phyloP scores from a whole-genome alignment of 2,888 invertebrate genomes.

The Apamea monoglypha region DNA sequence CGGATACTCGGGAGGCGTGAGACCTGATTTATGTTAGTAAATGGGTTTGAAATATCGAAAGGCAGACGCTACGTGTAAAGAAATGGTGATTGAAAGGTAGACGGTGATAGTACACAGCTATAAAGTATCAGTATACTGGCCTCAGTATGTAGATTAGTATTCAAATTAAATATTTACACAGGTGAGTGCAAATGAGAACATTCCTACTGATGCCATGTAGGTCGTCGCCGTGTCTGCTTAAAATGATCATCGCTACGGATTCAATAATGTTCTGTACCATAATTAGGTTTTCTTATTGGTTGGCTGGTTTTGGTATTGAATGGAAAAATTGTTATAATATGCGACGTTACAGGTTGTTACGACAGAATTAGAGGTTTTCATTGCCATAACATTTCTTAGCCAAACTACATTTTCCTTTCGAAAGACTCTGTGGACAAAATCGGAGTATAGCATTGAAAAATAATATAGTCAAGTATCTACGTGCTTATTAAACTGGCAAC shows the following conservation, averaged over 20 bases:
- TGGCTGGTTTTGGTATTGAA: neutral
- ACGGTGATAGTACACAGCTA: neutral
- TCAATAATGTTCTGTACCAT: neutral
- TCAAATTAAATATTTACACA: constrained; percentile 39
- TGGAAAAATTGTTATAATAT: neutral
- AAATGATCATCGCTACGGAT: neutral
- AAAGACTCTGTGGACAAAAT: neutral
- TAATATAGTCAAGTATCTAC: neutral
- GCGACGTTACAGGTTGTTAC: neutral
- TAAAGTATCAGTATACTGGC: neutral
- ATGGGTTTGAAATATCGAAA: neutral
- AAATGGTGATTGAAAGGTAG: neutral
- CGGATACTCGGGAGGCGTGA: too few relatives aligned
- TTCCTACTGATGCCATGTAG: constrained; percentile 1
- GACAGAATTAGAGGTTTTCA: neutral
- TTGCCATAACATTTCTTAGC: too few relatives aligned
- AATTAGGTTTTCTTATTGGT: too few relatives aligned
- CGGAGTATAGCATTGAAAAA: neutral
- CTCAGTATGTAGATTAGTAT: neutral
- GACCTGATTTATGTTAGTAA: neutral
- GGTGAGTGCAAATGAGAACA: constrained; percentile 15
- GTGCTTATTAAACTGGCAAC: neutral
- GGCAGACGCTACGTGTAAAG: too few relatives aligned
- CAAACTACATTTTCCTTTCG: neutral
- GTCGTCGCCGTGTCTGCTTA: neutral